Base-by-base conservation (phyloP, 2,113 vertebrate species). In the Andinoacara biseriatus region DNA sequence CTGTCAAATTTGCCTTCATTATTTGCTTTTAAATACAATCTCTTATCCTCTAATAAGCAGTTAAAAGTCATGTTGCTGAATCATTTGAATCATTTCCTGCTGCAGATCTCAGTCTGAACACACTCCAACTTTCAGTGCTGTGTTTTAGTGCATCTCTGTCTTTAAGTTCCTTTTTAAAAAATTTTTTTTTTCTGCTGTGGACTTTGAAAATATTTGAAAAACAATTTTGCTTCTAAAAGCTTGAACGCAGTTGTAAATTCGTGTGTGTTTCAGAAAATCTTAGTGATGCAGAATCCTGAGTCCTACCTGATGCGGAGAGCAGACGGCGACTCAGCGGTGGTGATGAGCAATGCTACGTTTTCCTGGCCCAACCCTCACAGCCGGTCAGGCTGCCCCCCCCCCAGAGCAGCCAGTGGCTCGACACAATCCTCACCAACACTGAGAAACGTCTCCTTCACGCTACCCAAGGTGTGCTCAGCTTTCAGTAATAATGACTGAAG, bases 281-380 rank as follows among this genome's bases (percentile, higher is more conserved):
- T 97, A 74, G 14, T 94, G 82, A 74, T 95, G 54, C 85, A 96
- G 92, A 96, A 95, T 31, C 95, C 95, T 63, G 91, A 96, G 8
- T 58, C 91, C 1, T 97, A 97, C 87, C 72, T 97, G 87, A 88
- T 60, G 18, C 91, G 92, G 17, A 87, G 67, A 52, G 89, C 94
- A 65, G 89, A 93, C 61, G 86, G 88, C 56, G 76, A 78, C n/a
- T 93, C 82, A 5, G 95, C 96, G 8, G 79, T 97, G 38, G 87
- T 94, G 72, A 92, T 97, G 94, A 90, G 91, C 78, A 95, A 96
- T 14, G 97, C 96, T 3, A 95, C 96, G 4, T 86, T 97, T 49
- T 94, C 92, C 14, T 97, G 97, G 96, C 89, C 85, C 29, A 86
- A n/a, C 33, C 62, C 75, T 7, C 29, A 33, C 17, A n/a, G 20